These are phyloP conservation scores for Plestiodon gilberti DNA, from an alignment of 2,113 vertebrate species.

Conservation along the genomic window DNA sequence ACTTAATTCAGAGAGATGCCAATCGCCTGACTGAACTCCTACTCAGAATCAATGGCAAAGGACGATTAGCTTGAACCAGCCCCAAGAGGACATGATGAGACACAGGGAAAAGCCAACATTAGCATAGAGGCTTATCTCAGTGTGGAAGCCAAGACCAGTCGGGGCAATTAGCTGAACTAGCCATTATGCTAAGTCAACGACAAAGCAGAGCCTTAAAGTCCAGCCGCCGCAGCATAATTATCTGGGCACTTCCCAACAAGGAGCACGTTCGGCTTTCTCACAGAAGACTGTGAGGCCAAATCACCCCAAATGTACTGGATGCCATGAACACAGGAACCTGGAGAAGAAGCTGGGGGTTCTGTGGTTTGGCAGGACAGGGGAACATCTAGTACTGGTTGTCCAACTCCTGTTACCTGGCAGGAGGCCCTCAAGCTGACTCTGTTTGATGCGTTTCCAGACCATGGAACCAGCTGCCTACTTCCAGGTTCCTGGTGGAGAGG, in stretches of 20 bases:
- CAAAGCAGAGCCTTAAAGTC: not conserved
- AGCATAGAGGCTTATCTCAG: not conserved
- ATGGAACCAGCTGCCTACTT: no score
- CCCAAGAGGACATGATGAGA: not conserved
- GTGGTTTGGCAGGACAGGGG: not conserved
- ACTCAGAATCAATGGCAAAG: conserved; percentile 21
- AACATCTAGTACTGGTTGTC: not conserved
- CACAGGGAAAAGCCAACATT: not conserved
- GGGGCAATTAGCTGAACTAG: not conserved
- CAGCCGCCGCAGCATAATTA: not conserved
- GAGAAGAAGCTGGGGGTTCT: not conserved
- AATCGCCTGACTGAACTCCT: not conserved
- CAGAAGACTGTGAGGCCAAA: not conserved
- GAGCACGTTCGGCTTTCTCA: not conserved
- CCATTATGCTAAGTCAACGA: not conserved
- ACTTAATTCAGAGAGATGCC: not conserved
- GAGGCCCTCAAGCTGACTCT: not conserved
- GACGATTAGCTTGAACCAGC: conserved; percentile 10
- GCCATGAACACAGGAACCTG: not conserved
- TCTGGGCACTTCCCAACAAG: not conserved
- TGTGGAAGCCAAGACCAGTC: conserved; percentile 10
- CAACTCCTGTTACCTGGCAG: not conserved
- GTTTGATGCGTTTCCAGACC: no score
- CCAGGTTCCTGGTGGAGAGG: no score
- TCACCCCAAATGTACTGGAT: not conserved